Evolutionary conservation across 2,113 vertebrate genomes (phyloP).

Genomic region (Lynx canadensis): DNA sequence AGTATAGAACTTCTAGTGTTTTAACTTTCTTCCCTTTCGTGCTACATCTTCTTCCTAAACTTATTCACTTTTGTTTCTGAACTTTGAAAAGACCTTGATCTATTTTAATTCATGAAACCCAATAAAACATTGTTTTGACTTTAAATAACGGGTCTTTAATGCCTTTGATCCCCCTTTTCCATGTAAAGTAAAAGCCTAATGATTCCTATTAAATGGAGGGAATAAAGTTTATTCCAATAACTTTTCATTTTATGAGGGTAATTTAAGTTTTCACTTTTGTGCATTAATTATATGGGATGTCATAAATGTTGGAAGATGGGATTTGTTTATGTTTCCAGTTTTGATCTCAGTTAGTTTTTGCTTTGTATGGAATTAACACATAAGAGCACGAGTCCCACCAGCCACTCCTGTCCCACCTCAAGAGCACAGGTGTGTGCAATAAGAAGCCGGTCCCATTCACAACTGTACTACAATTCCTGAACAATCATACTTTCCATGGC

Average conservation of each 20-base stretch:
- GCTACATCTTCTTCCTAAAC: conserved; percentile 60
- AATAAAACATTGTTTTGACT: conserved; percentile 73
- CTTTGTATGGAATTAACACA: not conserved
- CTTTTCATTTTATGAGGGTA: conserved; percentile 70
- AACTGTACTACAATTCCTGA: not conserved
- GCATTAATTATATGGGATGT: conserved; percentile 58
- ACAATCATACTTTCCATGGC: not conserved
- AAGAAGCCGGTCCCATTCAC: not conserved
- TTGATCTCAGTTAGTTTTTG: not conserved
- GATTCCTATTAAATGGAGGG: conserved; percentile 59
- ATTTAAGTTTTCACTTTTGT: conserved; percentile 68
- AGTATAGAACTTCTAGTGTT: conserved; percentile 32
- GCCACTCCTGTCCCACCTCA: not conserved
- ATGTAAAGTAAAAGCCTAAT: conserved; percentile 70
- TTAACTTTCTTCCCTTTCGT: conserved; percentile 53
- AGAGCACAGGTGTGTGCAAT: not conserved
- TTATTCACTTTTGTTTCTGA: conserved; percentile 64
- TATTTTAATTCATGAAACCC: conserved; percentile 67
- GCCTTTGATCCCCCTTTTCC: conserved; percentile 60
- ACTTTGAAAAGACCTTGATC: conserved; percentile 58
- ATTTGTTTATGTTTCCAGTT: conserved; percentile 52
- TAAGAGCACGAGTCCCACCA: not conserved
- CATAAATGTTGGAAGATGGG: conserved; percentile 18
- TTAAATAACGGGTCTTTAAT: conserved; percentile 69
- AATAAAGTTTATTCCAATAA: conserved; percentile 63